Percentiles rank a stretch among this genome's conserved stretches.
phyloP scores from a whole-genome alignment of 2,888 invertebrate species.

The Cheilosia variabilis region DNA sequence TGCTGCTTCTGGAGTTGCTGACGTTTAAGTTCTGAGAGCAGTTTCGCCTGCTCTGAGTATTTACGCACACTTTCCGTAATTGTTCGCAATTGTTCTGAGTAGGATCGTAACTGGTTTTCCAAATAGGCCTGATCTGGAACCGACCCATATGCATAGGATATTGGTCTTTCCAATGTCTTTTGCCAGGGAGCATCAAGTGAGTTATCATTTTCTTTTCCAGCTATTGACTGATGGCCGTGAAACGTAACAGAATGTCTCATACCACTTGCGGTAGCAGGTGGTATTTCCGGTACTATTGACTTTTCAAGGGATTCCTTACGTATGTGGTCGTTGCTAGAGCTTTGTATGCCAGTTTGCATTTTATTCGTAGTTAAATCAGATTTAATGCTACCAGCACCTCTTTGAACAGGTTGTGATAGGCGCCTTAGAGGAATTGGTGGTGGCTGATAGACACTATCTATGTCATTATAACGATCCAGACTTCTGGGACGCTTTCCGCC shows the following conservation, averaged over 20 bases:
- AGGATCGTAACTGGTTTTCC: slow-evolving; percentile 83
- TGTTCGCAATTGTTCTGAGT: slow-evolving; percentile 82
- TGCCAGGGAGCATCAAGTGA: slow-evolving; percentile 68
- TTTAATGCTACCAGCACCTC: slow-evolving; percentile 16
- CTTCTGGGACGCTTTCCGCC: slow-evolving; percentile 81
- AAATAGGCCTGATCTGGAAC: slow-evolving; percentile 82
- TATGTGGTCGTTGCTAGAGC: slow-evolving; percentile 81
- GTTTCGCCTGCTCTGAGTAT: slow-evolving; percentile 83
- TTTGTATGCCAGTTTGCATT: slow-evolving; percentile 78
- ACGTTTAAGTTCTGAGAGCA: slow-evolving; percentile 82
- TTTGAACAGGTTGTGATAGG: slow-evolving; percentile 70
- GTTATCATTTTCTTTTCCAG: slow-evolving; percentile 46
- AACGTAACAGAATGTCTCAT: slow-evolving; percentile 83
- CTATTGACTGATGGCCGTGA: slow-evolving; percentile 80
- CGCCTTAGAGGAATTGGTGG: slow-evolving; percentile 82
- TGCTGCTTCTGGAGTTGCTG: slow-evolving; percentile 80
- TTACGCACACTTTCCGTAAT: slow-evolving; percentile 84
- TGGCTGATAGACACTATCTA: slow-evolving; percentile 78
- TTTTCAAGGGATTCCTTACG: slow-evolving; percentile 69
- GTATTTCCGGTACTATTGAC: neutral
- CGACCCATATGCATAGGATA: slow-evolving; percentile 82
- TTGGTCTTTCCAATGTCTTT: slow-evolving; percentile 79
- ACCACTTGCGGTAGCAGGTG: slow-evolving; percentile 61
- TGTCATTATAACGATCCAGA: slow-evolving; percentile 81
- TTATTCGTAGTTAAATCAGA: slow-evolving; percentile 20